Conservation (phyloP, 1,140 invertebrate genomes). For the Lucilia cuprina region DNA sequence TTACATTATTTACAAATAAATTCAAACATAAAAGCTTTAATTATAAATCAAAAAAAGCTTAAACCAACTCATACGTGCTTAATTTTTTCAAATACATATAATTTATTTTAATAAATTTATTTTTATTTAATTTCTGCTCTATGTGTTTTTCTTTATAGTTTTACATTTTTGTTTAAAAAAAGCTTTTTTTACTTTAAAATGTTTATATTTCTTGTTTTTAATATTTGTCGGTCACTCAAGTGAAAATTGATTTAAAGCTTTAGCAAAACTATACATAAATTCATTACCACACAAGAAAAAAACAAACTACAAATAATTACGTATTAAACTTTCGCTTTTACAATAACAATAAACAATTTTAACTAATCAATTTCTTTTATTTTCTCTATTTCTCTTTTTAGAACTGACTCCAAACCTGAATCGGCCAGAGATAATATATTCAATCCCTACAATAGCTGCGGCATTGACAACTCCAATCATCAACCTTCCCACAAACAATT, state of each 20-base stretch:
- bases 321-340: background rate
- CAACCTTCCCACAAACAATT: slow-evolving; percentile 38
- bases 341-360: slow-evolving; percentile 33
- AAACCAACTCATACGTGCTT: no score
- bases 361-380: slow-evolving; percentile 41
- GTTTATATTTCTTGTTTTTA: background rate
- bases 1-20: no score
- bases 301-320: background rate
- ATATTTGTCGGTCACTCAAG: slow-evolving; percentile 5
- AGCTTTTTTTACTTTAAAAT: background rate
- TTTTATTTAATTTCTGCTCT: no score
- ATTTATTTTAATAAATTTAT: no score
- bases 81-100: no score
- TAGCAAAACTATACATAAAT: background rate
- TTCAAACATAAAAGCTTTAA: no score
- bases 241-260: background rate
- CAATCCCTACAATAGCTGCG: slow-evolving; percentile 52
- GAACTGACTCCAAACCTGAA: slow-evolving; percentile 54
- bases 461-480: slow-evolving; percentile 59
- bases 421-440: slow-evolving; percentile 60
- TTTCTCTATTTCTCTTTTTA: slow-evolving; percentile 42
- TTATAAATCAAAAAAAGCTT: no score
- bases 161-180: no score
- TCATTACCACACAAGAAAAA: background rate
- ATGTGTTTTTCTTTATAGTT: no score